Evolutionary conservation across 2,797 vertebrate genomes (phyloP).

Genomic region (Diglossa cyanea): DNA sequence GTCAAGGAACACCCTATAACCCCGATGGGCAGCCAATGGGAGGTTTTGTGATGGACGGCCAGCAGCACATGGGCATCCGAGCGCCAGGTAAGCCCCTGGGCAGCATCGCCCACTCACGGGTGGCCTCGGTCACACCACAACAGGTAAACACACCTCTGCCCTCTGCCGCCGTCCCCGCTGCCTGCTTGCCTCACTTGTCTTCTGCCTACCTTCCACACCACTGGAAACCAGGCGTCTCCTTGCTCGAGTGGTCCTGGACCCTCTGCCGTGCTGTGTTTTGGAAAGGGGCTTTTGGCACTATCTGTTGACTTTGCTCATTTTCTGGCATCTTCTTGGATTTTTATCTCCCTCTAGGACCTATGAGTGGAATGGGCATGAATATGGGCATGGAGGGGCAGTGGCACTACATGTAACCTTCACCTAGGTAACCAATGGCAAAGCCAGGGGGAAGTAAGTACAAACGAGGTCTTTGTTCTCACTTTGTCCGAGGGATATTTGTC

Average conservation of each 20-base stretch:
- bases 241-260: constrained; percentile 31
- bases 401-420: constrained; percentile 99
- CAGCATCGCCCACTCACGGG: neutral
- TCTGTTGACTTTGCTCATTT: constrained; percentile 85
- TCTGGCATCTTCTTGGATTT: constrained; percentile 86
- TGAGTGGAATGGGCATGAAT: constrained; percentile 99
- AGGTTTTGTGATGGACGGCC: constrained; percentile 99
- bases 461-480: constrained; percentile 78
- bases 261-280: constrained; percentile 67
- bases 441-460: constrained; percentile 97
- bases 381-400: constrained; percentile 99
- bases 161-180: constrained; percentile 53
- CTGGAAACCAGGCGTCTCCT: constrained; percentile 62
- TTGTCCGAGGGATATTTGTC: constrained; percentile 77
- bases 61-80: constrained; percentile 99
- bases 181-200: constrained; percentile 76
- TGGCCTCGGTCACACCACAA: neutral
- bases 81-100: constrained; percentile 89
- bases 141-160: constrained; percentile 75
- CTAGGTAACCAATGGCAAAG: constrained; percentile 94
- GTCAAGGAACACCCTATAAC: constrained; percentile 99
- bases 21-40: constrained; percentile 98
- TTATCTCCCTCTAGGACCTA: constrained; percentile 93
- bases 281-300: constrained; percentile 80
- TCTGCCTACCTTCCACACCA: constrained; percentile 68